Evolutionary conservation across 2,888 invertebrate genomes (phyloP), one percentile per base, ranked within the genome.

Genomic region (Plemyria rubiginata): DNA sequence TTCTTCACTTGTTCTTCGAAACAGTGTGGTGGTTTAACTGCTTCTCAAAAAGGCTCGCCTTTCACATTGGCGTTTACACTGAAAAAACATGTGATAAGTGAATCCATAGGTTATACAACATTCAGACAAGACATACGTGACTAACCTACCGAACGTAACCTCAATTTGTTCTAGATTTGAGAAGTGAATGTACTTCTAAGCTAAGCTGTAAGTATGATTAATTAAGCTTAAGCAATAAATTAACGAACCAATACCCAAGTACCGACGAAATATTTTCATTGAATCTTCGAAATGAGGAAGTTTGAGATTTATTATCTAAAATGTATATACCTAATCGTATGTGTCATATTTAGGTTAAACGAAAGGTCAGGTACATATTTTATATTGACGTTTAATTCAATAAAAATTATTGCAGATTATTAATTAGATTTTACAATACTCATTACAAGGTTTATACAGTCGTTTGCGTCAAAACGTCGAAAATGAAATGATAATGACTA

Each of bases 101-200:
- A 50, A 58, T 50, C 43, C 49, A 54, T 36, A 13, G 4, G 56
- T 50, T 50, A 46, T 48, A 45, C 46, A 54, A 40, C 46, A 53
- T 49, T 40, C n/a, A 40, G 55, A 40, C 53, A 58, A 59, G 54
- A 59, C 54, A n/a, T 40, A 49, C 40, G 52, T 54, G 46, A 45
- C 41, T 56, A 54, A 62, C 58, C 54, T 62, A 62, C 61, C 52
- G 36, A 36, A 16, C 38, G 38, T 40, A 62, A 62, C 66, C 61
- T 51, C 60, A 52, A 54, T 60, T 15, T 46, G 65, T 63, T 54
- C 63, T 62, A 64, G 46, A 70, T 56, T 65, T 63, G 36, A 60
- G 52, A 67, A 67, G 62, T 67, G 62, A 70, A 67, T 56, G 67
- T 66, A 60, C 52, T 3, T 22, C 22, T 57, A 55, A 53, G 45